Percentiles rank a stretch among this genome's conserved stretches.
Evolutionary conservation across 2,888 invertebrate genomes (phyloP).

Genomic region (Calliopum simillimum): DNA sequence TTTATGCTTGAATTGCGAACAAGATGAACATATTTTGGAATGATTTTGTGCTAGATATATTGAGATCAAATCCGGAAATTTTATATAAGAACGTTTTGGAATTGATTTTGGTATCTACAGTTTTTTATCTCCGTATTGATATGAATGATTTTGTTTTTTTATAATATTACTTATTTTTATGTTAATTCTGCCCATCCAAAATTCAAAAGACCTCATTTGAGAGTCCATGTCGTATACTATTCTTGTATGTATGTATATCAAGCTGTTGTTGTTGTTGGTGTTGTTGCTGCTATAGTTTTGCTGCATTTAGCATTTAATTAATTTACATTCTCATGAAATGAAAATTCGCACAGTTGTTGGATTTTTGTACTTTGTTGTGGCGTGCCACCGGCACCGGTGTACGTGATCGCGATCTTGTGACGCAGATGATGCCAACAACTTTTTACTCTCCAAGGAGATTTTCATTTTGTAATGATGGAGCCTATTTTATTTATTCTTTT

Average conservation of each 20-base stretch:
- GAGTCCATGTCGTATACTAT: neutral
- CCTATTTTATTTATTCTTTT: no score
- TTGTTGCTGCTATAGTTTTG: slow-evolving; percentile 11
- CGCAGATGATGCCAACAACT: slow-evolving; percentile 20
- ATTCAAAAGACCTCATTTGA: no score
- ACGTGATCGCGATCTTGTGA: slow-evolving; percentile 44
- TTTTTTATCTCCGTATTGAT: no score
- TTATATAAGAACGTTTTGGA: no score
- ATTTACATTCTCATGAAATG: slow-evolving; percentile 32
- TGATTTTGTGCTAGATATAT: no score
- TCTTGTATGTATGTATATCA: neutral
- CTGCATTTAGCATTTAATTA: slow-evolving; percentile 29
- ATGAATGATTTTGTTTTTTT: no score
- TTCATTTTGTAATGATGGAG: neutral
- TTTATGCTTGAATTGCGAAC: no score
- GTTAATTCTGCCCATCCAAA: no score
- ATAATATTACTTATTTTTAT: neutral
- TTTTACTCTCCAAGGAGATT: slow-evolving; percentile 11
- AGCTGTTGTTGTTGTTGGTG: slow-evolving; percentile 10
- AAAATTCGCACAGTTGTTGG: slow-evolving; percentile 34
- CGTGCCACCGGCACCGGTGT: slow-evolving; percentile 32
- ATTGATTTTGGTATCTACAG: no score
- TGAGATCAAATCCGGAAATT: no score
- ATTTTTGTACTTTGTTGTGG: slow-evolving; percentile 21
- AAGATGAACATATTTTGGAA: no score